A percentile compares a stretch with the other conserved stretches of the same genome.
Evolutionary conservation across 1,140 invertebrate species (phyloP).

Genomic region (Papilio glaucus): DNA sequence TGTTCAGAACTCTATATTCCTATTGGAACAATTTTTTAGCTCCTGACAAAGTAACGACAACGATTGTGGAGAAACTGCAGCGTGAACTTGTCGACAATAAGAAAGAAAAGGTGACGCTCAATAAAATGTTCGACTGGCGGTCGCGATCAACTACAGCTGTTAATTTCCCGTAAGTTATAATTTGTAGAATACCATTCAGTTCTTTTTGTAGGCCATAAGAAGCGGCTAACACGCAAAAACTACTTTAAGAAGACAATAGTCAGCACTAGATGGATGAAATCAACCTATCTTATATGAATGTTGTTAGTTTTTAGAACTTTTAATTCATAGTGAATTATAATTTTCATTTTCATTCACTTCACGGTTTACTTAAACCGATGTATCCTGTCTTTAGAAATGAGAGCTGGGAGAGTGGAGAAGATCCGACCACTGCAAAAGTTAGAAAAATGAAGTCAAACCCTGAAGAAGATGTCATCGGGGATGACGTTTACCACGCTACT

Average conservation of each 20-base stretch:
- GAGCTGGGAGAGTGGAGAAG: conserved; percentile 21
- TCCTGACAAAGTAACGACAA: conserved; percentile 21
- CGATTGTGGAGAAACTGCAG: conserved; percentile 20
- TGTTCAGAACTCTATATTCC: too few species aligned
- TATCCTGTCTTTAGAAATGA: neutral
- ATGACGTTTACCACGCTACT: conserved; percentile 22
- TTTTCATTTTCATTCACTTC: too few species aligned
- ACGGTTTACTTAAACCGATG: too few species aligned
- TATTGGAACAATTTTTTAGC: conserved; percentile 29
- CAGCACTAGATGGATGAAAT: too few species aligned
- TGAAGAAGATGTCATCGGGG: conserved; percentile 6
- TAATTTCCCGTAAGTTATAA: conserved; percentile 12
- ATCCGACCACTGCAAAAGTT: conserved; percentile 1
- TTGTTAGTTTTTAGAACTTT: too few species aligned
- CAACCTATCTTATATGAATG: too few species aligned
- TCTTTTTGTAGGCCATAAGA: too few species aligned
- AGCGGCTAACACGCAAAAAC: too few species aligned
- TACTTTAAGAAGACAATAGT: too few species aligned
- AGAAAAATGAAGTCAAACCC: conserved; percentile 21
- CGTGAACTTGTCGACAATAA: conserved; percentile 21
- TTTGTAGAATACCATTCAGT: too few species aligned
- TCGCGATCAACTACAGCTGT: neutral
- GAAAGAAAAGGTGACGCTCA: conserved; percentile 14
- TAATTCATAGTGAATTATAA: too few species aligned
- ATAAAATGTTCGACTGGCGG: conserved; percentile 37